phyloP scores from a whole-genome alignment of 2,113 vertebrate genomes.

The Psephotus haematonotus region DNA sequence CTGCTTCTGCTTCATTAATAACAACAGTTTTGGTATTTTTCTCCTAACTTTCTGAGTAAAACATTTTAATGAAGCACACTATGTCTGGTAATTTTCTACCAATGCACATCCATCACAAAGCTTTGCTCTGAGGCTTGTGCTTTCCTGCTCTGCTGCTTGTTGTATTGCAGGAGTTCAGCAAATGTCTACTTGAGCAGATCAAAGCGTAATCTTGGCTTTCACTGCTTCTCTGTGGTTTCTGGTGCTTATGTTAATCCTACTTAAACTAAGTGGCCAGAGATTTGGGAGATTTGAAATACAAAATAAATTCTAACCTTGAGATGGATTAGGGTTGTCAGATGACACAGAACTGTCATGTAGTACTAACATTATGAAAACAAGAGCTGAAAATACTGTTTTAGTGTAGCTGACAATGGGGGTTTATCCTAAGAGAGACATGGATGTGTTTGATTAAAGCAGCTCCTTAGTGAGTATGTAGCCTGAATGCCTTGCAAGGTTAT shows the following conservation, averaged over 20 bases:
- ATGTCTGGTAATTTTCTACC: neutral
- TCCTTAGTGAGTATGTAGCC: constrained; percentile 31
- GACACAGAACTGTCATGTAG: constrained; percentile 56
- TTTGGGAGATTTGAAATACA: constrained; percentile 64
- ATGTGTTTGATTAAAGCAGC: constrained; percentile 39
- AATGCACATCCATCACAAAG: neutral
- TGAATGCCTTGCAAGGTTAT: constrained; percentile 52
- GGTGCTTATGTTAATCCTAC: constrained; percentile 59
- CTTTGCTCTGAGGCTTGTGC: neutral
- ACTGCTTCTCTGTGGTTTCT: constrained; percentile 54
- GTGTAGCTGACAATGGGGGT: constrained; percentile 35
- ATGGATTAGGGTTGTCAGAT: constrained; percentile 47
- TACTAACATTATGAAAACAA: constrained; percentile 34
- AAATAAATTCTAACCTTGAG: constrained; percentile 65
- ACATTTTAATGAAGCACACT: neutral
- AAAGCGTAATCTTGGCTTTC: constrained; percentile 68
- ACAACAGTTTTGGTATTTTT: neutral
- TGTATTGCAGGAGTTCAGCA: constrained; percentile 43
- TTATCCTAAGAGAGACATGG: constrained; percentile 38
- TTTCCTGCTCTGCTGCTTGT: neutral
- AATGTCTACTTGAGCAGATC: constrained; percentile 69
- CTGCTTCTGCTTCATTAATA: neutral
- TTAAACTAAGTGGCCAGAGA: constrained; percentile 63
- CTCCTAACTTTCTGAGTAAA: neutral
- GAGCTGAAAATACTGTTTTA: constrained; percentile 32